phyloP scores from a whole-genome alignment of 2,888 invertebrate genomes.

The Drosophila macrospina region DNA sequence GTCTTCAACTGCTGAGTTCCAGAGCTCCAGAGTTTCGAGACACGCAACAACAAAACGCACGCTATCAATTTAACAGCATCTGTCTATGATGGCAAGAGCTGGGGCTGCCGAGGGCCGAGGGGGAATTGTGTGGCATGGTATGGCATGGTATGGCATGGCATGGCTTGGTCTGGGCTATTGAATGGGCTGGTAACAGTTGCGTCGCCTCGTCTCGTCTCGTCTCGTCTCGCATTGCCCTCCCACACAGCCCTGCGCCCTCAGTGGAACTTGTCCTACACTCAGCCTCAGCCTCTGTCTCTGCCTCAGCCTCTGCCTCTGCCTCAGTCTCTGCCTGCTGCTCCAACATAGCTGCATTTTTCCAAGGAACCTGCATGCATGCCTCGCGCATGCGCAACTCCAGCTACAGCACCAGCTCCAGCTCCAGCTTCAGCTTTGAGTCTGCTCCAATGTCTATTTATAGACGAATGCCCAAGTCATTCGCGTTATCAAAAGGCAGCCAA shows the following conservation, averaged over 20 bases:
- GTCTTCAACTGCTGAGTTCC: not conserved
- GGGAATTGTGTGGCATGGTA: not conserved
- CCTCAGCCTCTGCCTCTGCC: too few relatives aligned
- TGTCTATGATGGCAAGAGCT: conserved; percentile 76
- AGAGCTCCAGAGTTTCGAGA: conserved; percentile 36
- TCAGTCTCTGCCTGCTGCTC: conserved; percentile 18
- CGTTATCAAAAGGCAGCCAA: conserved; percentile 59
- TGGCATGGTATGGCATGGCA: conserved; percentile 15
- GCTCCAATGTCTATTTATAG: conserved; percentile 54
- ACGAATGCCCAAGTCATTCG: conserved; percentile 52
- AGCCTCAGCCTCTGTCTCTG: too few relatives aligned
- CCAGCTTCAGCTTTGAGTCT: conserved; percentile 11
- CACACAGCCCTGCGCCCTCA: conserved; percentile 61
- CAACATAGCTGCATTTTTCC: conserved; percentile 68
- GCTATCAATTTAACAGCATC: conserved; percentile 85
- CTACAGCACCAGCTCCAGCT: conserved; percentile 14
- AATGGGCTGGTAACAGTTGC: conserved; percentile 27
- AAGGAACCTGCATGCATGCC: conserved; percentile 72
- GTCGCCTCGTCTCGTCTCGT: conserved; percentile 18
- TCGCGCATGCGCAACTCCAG: conserved; percentile 38
- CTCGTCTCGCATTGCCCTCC: conserved; percentile 47
- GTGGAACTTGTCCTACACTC: conserved; percentile 50
- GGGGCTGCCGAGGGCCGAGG: not conserved
- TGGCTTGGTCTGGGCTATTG: conserved; percentile 27
- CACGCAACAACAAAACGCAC: conserved; percentile 65